A percentile compares a stretch with the other conserved stretches of the same genome.
Conservation (phyloP, 2,113 vertebrate species). For the Oxyura jamaicensis region DNA sequence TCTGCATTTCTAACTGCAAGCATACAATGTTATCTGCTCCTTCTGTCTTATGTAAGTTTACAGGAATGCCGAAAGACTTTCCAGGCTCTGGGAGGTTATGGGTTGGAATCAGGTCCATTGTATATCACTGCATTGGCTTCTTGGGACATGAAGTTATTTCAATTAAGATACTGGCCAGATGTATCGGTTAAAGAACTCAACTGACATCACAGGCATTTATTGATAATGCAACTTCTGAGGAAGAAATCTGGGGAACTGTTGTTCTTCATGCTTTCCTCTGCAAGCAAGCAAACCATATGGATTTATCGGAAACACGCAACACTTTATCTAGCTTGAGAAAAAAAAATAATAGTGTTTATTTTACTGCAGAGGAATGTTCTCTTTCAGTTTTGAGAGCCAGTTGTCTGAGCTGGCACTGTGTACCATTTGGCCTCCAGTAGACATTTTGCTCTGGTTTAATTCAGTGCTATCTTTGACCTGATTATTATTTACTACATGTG, state of each 20-base stretch:
- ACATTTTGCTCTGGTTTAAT: conserved; percentile 36
- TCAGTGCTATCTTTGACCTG: conserved; percentile 56
- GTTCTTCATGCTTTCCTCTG: conserved; percentile 73
- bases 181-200: conserved; percentile 75
- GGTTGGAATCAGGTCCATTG: conserved; percentile 60
- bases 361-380: conserved; percentile 70
- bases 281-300: conserved; percentile 69
- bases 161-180: conserved; percentile 83
- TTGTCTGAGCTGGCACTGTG: conserved; percentile 38
- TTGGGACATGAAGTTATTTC: conserved; percentile 78
- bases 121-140: conserved; percentile 72
- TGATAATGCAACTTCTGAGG: conserved; percentile 78
- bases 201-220: conserved; percentile 80
- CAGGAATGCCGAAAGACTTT: conserved; percentile 83
- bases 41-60: conserved; percentile 84
- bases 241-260: conserved; percentile 74
- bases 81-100: conserved; percentile 74
- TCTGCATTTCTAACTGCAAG: conserved; percentile 75
- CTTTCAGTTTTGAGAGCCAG: conserved; percentile 59
- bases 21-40: conserved; percentile 85
- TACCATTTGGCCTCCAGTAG: not conserved
- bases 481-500: conserved; percentile 62
- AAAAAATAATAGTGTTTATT: conserved; percentile 74
- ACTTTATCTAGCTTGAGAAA: conserved; percentile 68
- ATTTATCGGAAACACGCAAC: conserved; percentile 68